Evolutionary conservation across 2,888 invertebrate species (phyloP).

Genomic region (Calameuta idolon): DNA sequence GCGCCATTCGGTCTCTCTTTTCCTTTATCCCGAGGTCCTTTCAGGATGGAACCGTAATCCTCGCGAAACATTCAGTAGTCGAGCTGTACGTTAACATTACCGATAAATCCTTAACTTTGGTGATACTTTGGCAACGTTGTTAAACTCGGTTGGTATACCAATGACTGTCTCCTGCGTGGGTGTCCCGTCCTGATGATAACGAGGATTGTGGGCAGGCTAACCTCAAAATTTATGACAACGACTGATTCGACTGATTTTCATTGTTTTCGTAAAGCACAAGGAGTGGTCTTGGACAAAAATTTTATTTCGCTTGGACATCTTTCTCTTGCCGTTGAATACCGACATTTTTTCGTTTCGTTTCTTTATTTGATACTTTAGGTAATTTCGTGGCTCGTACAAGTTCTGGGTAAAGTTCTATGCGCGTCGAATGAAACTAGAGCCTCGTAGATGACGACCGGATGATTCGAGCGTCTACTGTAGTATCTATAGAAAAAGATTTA

Average conservation of each 20-base stretch:
- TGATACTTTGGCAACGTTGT: not conserved
- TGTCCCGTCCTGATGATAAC: not conserved
- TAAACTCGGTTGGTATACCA: not conserved
- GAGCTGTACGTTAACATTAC: not conserved
- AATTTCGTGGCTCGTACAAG: not conserved
- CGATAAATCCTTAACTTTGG: not conserved
- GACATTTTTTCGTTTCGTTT: not conserved
- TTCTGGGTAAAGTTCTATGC: not conserved
- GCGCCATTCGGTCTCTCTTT: not conserved
- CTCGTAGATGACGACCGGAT: not conserved
- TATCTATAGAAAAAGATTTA: not conserved
- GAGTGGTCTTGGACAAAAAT: not conserved
- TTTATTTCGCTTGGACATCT: not conserved
- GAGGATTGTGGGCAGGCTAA: not conserved
- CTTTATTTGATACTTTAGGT: not conserved
- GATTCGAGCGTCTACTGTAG: not conserved
- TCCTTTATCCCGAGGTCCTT: not conserved
- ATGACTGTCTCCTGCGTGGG: not conserved
- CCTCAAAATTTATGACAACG: not conserved
- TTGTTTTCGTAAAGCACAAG: not conserved
- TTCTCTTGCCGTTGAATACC: not conserved
- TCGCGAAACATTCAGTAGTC: not conserved
- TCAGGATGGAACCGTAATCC: not conserved
- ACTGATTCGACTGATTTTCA: not conserved
- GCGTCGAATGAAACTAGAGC: not conserved